phyloP scores from a whole-genome alignment of 1,140 invertebrate species.

The Euborellia annulipes region DNA sequence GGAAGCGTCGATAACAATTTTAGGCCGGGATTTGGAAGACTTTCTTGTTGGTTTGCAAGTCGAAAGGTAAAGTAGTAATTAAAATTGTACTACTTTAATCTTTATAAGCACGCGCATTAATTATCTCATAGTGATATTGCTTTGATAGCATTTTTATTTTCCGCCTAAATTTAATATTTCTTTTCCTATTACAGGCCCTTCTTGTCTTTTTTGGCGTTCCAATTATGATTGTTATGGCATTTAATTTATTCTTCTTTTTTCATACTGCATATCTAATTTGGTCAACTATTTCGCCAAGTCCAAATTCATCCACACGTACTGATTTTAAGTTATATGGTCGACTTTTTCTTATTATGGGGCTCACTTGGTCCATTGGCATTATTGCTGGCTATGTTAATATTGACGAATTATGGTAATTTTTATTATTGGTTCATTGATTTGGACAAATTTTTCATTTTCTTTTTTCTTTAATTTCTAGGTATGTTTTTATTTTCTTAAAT shows the following conservation, averaged over 20 bases:
- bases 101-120: too few relatives aligned
- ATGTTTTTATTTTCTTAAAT: slow-evolving; percentile 37
- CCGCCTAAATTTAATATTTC: background rate
- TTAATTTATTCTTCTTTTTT: slow-evolving; percentile 35
- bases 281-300: slow-evolving; percentile 23
- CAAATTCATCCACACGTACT: slow-evolving; percentile 22
- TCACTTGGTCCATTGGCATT: slow-evolving; percentile 36
- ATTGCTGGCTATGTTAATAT: slow-evolving; percentile 30
- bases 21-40: slow-evolving; percentile 30
- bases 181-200: slow-evolving; percentile 22
- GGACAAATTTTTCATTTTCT: too few relatives aligned
- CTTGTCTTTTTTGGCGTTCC: slow-evolving; percentile 37
- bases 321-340: slow-evolving; percentile 37
- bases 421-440: too few relatives aligned
- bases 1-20: slow-evolving; percentile 22
- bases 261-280: slow-evolving; percentile 34
- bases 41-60: slow-evolving; percentile 37
- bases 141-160: background rate
- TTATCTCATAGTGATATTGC: too few relatives aligned
- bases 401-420: slow-evolving; percentile 10
- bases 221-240: slow-evolving; percentile 28
- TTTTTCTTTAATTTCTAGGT: slow-evolving; percentile 21
- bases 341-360: slow-evolving; percentile 37
- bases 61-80: too few relatives aligned
- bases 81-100: too few relatives aligned